Base-by-base conservation (phyloP, 2,113 vertebrate genomes). In the Blennius ocellaris region DNA sequence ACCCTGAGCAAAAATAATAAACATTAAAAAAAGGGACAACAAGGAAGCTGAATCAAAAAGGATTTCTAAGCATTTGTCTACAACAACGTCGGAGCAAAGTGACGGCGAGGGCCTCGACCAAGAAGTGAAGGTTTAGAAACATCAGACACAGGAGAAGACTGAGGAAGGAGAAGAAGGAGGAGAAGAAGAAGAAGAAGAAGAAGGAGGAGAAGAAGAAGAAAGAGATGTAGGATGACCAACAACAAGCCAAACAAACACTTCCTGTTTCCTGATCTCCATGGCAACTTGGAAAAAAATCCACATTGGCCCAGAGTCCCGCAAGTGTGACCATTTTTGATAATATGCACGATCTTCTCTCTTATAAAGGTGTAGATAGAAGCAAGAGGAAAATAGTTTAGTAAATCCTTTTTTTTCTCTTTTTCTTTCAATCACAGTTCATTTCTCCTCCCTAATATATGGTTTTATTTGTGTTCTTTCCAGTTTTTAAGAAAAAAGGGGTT, bases 381-480 rank as follows among this genome's bases (percentile, higher is more conserved):
- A 85, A 88, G 69, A 80, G 60, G 85, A 84, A 90, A 81, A 83
- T 44, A 50, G 64, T 69, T 82, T 44, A 52, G 69, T 65, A 76
- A 70, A 77, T 87, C 82, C 77, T 76, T 76, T 85, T 30, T 30
- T 30, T 30, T 30, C 4, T 30, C 21, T 30, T 30, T 30, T 30
- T 30, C 82, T 73, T 73, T 80, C 47, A 69, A 53, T 81, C 80
- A 85, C 76, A 89, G 78, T 87, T 91, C 57, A 37, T 81, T 61
- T 81, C 69, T 17, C 21, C 21, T 30, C 21, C 83, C 58, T 55
- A 73, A 11, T 6, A 63, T 8, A 56, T 40, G 70, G 41, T 72
- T 77, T 80, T 70, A 72, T 84, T 86, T 67, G 92, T 94, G 82
- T 79, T 80, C 83, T 66, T 94, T 96, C 94, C 95, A 88, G 85